Conservation (phyloP, 2,113 vertebrate genomes). For the Heterocephalus glaber region DNA sequence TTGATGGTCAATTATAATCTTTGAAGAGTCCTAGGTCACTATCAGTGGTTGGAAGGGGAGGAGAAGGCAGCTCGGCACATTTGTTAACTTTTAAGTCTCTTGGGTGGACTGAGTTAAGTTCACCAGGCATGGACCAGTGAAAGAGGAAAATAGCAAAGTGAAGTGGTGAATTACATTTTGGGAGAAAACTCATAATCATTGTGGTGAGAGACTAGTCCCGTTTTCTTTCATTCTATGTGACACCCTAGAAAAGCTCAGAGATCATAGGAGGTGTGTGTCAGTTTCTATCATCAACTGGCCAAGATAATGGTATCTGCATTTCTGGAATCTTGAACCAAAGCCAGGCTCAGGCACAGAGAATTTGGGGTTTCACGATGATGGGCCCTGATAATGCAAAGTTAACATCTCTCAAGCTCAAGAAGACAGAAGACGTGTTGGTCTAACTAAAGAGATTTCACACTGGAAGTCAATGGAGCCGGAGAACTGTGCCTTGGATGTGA, state of each 20-base stretch:
- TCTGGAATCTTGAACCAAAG: not conserved
- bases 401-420: not conserved
- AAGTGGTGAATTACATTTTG: not conserved
- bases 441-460: not conserved
- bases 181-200: not conserved
- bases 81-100: not conserved
- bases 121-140: not conserved
- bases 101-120: not conserved
- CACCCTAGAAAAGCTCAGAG: not conserved
- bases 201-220: not conserved
- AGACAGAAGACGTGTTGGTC: not conserved
- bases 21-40: not conserved
- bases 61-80: not conserved
- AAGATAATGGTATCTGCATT: not conserved
- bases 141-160: not conserved
- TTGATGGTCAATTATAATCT: not conserved
- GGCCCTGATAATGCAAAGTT: not conserved
- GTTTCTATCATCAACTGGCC: not conserved
- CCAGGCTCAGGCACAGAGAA: not conserved
- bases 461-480: not conserved
- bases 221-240: not conserved
- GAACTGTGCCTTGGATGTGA: not conserved
- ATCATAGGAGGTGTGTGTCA: not conserved
- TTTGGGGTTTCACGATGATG: not conserved
- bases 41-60: not conserved